Evolutionary conservation across 2,888 invertebrate species (phyloP).

Genomic region (Allacma fusca): DNA sequence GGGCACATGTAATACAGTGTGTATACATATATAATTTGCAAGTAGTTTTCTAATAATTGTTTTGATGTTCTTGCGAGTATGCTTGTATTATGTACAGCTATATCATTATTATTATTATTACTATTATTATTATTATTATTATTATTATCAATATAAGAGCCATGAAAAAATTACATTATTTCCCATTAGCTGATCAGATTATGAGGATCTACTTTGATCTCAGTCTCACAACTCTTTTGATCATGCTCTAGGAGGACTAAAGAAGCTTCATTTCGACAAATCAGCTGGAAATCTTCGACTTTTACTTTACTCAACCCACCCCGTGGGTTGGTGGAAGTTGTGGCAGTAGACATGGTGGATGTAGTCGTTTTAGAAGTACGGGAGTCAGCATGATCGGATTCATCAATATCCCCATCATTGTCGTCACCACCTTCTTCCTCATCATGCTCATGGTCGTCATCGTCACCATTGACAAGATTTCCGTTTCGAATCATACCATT

Average conservation of each 20-base stretch:
- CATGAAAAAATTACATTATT: constrained; percentile 9
- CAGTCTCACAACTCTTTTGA: constrained; percentile 41
- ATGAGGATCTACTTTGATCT: constrained; percentile 27
- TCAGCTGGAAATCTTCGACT: constrained; percentile 1
- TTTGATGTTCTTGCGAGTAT: no score
- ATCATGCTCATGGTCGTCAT: constrained; percentile 13
- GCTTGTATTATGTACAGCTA: background rate
- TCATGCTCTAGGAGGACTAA: constrained; percentile 18
- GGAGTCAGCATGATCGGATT: constrained; percentile 24
- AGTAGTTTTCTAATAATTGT: no score
- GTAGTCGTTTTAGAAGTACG: background rate
- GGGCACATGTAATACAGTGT: no score
- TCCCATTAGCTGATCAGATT: constrained; percentile 38
- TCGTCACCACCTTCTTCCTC: constrained; percentile 23
- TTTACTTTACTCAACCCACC: background rate
- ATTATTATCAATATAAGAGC: background rate
- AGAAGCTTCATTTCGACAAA: constrained; percentile 12
- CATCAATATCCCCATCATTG: background rate
- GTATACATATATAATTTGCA: no score
- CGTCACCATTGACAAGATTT: background rate
- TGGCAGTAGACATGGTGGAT: background rate
- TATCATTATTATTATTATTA: background rate
- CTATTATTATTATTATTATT: background rate
- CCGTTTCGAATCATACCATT: constrained; percentile 30
- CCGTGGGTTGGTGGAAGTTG: background rate